Evolutionary conservation across 2,888 invertebrate species (phyloP), one percentile per base, ranked within the genome.

Genomic region (Lasioglossum malachurum): DNA sequence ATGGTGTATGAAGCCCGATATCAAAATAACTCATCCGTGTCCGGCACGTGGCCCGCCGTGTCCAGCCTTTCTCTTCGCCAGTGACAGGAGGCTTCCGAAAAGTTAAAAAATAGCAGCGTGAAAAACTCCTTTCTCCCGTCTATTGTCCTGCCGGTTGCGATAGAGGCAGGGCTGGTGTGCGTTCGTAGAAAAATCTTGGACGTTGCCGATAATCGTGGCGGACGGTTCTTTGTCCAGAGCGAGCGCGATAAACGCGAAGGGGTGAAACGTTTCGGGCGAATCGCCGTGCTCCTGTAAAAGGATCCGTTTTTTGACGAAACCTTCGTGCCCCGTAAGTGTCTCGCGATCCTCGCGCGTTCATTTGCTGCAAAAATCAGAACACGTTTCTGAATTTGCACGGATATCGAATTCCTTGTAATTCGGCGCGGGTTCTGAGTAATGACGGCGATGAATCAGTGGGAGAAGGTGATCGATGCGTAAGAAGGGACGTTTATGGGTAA

Each of bases 1-100:
- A 95, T 95, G 95, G 94, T 91, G 93, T 93, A 94, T 95, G 88
- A 95, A 94, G 92, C 91, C 94, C 92, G 95, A 95, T 95, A 95
- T 93, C 94, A 93, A 93, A 94, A 94, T 93, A 93, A 93, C 92
- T 93, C 93, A 88, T 88, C 88, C 92, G 92, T 91, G 90, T 90
- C 91, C 92, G 84, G 88, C 89, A 83, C 88, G 91, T 83, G 89
- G 92, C 91, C 91, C 91, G 90, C 84, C 83, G 82, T 23, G 79
- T 75, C 78, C 78, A 79, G 78, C 77, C 84, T 89, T 89, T 87
- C 88, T 81, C 86, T 76, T 77, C 80, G 82, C 49, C 80, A 75
- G 35, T 71, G 64, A 71, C 83, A 64, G 80, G 76, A 74, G 78
- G 57, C 76, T 53, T 10, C 78, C 73, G 71, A 69, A 86, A 87